Conservation (phyloP, 2,797 vertebrate genomes). For the Anabacerthia variegaticeps region DNA sequence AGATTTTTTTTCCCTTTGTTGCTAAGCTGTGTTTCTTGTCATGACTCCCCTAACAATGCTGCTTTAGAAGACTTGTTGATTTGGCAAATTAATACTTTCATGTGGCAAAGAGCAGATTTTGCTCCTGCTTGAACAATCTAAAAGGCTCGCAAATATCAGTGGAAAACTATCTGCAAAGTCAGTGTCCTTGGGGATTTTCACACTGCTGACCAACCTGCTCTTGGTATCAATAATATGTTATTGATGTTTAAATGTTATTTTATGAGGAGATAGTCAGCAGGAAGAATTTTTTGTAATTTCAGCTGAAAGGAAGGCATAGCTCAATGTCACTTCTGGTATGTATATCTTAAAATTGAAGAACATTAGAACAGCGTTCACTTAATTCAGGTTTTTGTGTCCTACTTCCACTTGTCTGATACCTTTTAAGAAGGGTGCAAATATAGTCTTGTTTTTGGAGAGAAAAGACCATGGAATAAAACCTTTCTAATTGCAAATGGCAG, state of each 20-base stretch:
- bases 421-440: constrained; percentile 13
- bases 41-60: neutral
- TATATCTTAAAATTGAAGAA: constrained; percentile 2
- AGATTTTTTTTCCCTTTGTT: neutral
- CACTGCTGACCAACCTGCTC: neutral
- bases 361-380: neutral
- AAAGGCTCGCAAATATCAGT: neutral
- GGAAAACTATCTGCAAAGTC: neutral
- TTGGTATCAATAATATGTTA: neutral
- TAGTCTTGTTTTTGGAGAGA: neutral
- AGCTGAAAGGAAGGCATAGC: constrained; percentile 25
- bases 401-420: neutral
- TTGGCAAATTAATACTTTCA: neutral
- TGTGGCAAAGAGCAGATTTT: neutral
- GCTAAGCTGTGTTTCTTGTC: neutral
- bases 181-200: neutral
- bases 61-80: neutral
- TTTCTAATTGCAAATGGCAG: constrained; percentile 38
- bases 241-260: neutral
- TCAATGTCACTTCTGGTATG: neutral
- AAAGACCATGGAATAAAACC: neutral
- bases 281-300: constrained; percentile 23
- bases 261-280: neutral
- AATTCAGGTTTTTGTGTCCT: constrained; percentile 11
- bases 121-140: neutral